Percentiles rank a stretch among this genome's conserved stretches.
These are phyloP conservation scores for Agrochola circellaris DNA, from an alignment of 2,888 invertebrate genomes.

Conservation along the genomic window DNA sequence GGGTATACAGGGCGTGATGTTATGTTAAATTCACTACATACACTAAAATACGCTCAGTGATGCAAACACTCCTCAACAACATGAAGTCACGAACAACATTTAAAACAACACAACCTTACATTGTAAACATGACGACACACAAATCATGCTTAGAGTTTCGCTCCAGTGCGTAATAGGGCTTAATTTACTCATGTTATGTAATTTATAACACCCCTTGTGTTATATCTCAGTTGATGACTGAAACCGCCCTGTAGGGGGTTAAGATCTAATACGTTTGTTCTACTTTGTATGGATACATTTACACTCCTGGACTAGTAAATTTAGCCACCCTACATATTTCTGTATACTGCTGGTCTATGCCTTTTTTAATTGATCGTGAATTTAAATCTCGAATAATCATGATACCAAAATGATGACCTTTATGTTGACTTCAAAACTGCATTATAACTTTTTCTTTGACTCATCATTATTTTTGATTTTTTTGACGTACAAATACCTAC, in stretches of 20 bases:
- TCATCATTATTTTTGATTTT: background rate
- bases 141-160: constrained; percentile 63
- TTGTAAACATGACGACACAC: constrained; percentile 51
- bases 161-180: constrained; percentile 69
- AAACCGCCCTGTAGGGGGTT: constrained; percentile 25
- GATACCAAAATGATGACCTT: background rate
- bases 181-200: constrained; percentile 72
- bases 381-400: background rate
- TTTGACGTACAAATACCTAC: background rate
- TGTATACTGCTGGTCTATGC: too few relatives aligned
- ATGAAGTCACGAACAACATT: constrained; percentile 19
- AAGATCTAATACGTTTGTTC: background rate
- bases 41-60: background rate
- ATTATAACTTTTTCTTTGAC: background rate
- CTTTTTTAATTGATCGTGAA: background rate
- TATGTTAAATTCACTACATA: background rate
- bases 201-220: constrained; percentile 70
- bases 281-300: background rate
- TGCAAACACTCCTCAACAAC: background rate
- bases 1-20: background rate
- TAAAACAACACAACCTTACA: constrained; percentile 27
- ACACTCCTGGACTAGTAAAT: background rate
- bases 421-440: background rate
- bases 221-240: constrained; percentile 65
- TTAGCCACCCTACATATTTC: background rate